These are phyloP conservation scores for Macrobrachium nipponense DNA, from an alignment of 1,140 invertebrate species.

Conservation along the genomic window DNA sequence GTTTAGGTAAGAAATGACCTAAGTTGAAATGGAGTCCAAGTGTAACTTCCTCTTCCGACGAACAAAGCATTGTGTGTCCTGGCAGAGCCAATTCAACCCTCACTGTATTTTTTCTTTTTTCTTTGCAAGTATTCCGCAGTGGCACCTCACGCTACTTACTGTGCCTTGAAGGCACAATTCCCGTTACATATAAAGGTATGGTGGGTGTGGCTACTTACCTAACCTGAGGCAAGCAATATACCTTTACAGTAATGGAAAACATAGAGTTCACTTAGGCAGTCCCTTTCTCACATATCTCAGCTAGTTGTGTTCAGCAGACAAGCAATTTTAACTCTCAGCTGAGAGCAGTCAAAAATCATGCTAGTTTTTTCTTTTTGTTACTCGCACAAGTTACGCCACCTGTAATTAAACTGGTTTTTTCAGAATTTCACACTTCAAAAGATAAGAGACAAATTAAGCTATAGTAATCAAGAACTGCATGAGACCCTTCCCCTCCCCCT, in stretches of 20 bases:
- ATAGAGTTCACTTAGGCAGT: conserved; percentile 38
- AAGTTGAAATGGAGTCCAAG: conserved; percentile 24
- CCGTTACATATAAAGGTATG: conserved; percentile 88
- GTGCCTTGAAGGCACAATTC: conserved; percentile 91
- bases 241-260: conserved; percentile 32
- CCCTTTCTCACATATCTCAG: conserved; percentile 16
- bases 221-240: conserved; percentile 39
- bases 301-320: conserved; percentile 15
- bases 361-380: too few species aligned
- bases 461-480: conserved; percentile 17
- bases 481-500: conserved; percentile 11
- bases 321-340: background rate
- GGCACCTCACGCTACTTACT: conserved; percentile 72
- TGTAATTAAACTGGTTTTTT: conserved; percentile 8
- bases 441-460: background rate
- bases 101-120: conserved; percentile 53
- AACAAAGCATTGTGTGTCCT: conserved; percentile 53
- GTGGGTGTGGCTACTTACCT: conserved; percentile 48
- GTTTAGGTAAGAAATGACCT: background rate
- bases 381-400: background rate
- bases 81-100: conserved; percentile 34
- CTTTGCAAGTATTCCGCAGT: conserved; percentile 63
- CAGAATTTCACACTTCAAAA: background rate
- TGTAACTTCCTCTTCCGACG: conserved; percentile 29
- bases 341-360: conserved; percentile 47